A percentile compares a stretch with the other conserved stretches of the same genome.
These are phyloP conservation scores for Gnathonemus longibarbis DNA, from an alignment of 2,113 vertebrate species.

Conservation along the genomic window DNA sequence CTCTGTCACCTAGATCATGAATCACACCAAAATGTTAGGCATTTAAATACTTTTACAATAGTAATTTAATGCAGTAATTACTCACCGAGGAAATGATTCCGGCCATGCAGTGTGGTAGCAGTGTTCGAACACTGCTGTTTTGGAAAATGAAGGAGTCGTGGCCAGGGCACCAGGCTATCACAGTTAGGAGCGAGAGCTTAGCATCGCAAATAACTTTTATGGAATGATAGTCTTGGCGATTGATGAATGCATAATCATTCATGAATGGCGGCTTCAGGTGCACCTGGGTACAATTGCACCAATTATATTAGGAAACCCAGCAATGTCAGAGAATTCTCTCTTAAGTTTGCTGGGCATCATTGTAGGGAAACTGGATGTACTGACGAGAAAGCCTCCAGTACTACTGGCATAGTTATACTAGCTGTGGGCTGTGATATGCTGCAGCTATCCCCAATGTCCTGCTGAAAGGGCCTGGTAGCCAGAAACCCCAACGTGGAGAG, in stretches of 20 bases:
- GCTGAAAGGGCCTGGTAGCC: neutral
- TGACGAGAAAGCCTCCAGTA: neutral
- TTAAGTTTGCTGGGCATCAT: neutral
- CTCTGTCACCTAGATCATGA: neutral
- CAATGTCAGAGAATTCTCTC: neutral
- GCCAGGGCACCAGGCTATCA: no score
- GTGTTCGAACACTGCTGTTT: neutral
- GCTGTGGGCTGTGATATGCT: neutral
- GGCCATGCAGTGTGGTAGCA: no score
- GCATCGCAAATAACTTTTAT: no score
- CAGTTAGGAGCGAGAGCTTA: no score
- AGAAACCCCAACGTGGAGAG: neutral
- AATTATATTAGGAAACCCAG: neutral
- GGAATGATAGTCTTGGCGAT: neutral
- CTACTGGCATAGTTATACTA: neutral
- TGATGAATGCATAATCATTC: neutral
- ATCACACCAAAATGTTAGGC: neutral
- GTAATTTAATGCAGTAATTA: neutral
- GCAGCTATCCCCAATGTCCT: neutral
- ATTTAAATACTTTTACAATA: neutral
- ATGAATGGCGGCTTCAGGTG: neutral
- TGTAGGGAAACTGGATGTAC: neutral
- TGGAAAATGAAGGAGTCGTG: neutral
- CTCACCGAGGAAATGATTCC: neutral
- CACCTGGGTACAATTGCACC: neutral